Evolutionary conservation across 2,888 invertebrate species (phyloP), one percentile per base, ranked within the genome.

Genomic region (Hirudinaria manillensis): DNA sequence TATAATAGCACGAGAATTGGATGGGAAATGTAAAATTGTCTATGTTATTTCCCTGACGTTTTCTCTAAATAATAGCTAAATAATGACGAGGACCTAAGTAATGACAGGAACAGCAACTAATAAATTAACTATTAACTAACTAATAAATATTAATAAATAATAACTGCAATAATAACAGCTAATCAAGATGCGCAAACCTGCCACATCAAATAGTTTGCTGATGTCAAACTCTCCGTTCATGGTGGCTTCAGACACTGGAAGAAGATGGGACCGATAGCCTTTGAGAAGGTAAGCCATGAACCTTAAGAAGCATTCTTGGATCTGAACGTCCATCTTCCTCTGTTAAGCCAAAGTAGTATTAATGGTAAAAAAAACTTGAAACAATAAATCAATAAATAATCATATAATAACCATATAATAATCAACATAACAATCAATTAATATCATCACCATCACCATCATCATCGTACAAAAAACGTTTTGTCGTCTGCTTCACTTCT

Each of bases 361-460:
- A 36, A 67, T 34, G 34, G n/a, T 36, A 68, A 68, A 13, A 66
- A 66, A 19, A 24, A 24, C n/a, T 19, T 19, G 13, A 24, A 66
- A 24, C 10, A 29, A 19, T 19, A 24, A 24, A n/a, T 13, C n/a
- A 66, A 66, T 66, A n/a, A 24, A 19, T 19, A 29, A 66, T 19
- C 13, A 19, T 16, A 53, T 53, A 53, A 53, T 53, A 53, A 16
- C 29, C 45, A 45, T 45, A 45, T 10, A 45, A 45, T 45, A 7
- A 16, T 7, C 1, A 45, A 45, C 16, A 45, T 45, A 7, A 45
- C 16, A 16, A 45, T 10, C n/a, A n/a, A 45, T 16, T 45, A 16
- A 45, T 10, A 66, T 66, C 70, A 70, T 24, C 55, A 27, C 45
- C n/a, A 85, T 84, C 51, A 51, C 4, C 72, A 72, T 53, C 56